Percentiles rank a stretch among this genome's conserved stretches.
phyloP scores from a whole-genome alignment of 1,140 invertebrate species.

The Plectrocnemia conspersa region DNA sequence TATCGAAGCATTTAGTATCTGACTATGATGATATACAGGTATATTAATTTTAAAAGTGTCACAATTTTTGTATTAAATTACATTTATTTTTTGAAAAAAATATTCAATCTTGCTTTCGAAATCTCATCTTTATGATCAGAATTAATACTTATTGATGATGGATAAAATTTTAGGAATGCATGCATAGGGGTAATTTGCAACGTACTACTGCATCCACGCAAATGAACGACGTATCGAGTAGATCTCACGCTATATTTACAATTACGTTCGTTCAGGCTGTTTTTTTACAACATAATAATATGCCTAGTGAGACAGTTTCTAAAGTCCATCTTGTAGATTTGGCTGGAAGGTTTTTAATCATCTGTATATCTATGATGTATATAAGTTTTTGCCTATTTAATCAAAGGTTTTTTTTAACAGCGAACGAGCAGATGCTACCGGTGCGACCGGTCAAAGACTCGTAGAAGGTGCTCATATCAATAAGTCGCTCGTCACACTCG shows the following conservation, averaged over 20 bases:
- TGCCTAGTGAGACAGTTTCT: slow-evolving; percentile 83
- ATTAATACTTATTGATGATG: slow-evolving; percentile 19
- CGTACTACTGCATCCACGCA: slow-evolving; percentile 78
- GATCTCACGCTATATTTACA: slow-evolving; percentile 95
- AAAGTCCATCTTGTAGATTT: slow-evolving; percentile 87
- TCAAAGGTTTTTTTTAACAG: slow-evolving; percentile 46
- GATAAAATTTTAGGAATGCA: slow-evolving; percentile 57
- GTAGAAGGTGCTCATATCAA: slow-evolving; percentile 92
- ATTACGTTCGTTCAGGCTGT: slow-evolving; percentile 86
- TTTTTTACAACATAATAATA: slow-evolving; percentile 65
- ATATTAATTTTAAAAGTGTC: slow-evolving; percentile 17
- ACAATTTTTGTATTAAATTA: slow-evolving; percentile 10
- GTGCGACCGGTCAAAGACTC: slow-evolving; percentile 78
- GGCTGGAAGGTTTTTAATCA: slow-evolving; percentile 65
- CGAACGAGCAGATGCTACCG: slow-evolving; percentile 81
- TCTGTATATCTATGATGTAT: background rate
- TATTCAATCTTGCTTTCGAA: background rate
- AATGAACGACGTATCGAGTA: slow-evolving; percentile 82
- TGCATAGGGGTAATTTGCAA: slow-evolving; percentile 71
- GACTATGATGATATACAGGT: slow-evolving; percentile 82
- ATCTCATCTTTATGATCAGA: background rate
- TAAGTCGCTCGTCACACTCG: slow-evolving; percentile 84
- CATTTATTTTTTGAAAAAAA: background rate
- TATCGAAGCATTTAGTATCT: slow-evolving; percentile 79
- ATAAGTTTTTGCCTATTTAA: slow-evolving; percentile 10